Conservation (phyloP, 2,888 invertebrate genomes). For the Volucella zonaria region DNA sequence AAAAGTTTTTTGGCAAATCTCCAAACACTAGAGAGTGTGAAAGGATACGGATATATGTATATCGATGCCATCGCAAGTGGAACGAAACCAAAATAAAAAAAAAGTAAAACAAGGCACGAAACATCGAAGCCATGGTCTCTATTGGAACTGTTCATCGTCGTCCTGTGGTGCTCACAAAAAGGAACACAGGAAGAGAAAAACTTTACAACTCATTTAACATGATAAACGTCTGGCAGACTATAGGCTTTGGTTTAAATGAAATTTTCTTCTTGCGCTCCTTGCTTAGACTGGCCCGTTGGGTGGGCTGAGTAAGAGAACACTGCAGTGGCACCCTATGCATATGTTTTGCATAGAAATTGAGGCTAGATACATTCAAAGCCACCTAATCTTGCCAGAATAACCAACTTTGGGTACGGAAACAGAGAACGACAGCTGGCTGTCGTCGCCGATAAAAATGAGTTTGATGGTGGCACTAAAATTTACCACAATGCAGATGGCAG, state of each 20-base stretch:
- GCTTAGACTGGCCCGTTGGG: no score
- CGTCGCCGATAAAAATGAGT: no score
- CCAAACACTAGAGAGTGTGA: slow-evolving; percentile 52
- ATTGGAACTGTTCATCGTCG: slow-evolving; percentile 36
- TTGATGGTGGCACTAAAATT: no score
- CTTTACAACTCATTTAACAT: slow-evolving; percentile 72
- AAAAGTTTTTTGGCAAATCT: slow-evolving; percentile 57
- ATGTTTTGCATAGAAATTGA: slow-evolving; percentile 39
- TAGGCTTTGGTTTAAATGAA: slow-evolving; percentile 60
- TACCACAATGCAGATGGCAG: no score
- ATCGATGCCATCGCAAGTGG: slow-evolving; percentile 34
- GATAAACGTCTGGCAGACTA: slow-evolving; percentile 60
- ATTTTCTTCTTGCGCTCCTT: slow-evolving; percentile 44
- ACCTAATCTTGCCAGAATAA: no score
- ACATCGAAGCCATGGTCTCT: slow-evolving; percentile 35
- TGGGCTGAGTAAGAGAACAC: slow-evolving; percentile 16
- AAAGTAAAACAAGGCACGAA: neutral
- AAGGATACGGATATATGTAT: slow-evolving; percentile 22
- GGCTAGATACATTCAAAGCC: neutral
- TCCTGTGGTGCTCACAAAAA: slow-evolving; percentile 28
- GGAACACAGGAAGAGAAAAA: slow-evolving; percentile 45
- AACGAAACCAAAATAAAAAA: slow-evolving; percentile 12
- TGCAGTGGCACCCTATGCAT: slow-evolving; percentile 35
- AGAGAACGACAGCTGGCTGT: no score
- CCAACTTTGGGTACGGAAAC: no score